Evolutionary conservation across 2,888 invertebrate genomes (phyloP).

Genomic region (Parnassius smintheus): DNA sequence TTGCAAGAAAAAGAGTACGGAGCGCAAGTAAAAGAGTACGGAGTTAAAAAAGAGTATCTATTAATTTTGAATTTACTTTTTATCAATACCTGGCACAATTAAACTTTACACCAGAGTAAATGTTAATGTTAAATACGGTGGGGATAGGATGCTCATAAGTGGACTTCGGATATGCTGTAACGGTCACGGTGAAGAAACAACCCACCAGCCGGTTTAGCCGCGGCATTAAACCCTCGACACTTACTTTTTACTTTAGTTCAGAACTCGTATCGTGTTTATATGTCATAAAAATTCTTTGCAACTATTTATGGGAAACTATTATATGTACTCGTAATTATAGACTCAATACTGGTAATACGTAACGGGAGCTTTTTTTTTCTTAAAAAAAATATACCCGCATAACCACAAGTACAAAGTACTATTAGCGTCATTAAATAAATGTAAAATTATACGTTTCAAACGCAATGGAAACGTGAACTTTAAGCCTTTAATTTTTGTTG

Average conservation of each 20-base stretch:
- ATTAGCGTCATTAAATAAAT: slow-evolving; percentile 38
- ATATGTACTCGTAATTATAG: slow-evolving; percentile 36
- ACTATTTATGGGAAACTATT: slow-evolving; percentile 37
- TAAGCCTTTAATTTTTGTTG: slow-evolving; percentile 11
- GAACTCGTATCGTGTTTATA: slow-evolving; percentile 35
- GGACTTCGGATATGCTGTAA: no score
- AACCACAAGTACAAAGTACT: slow-evolving; percentile 36
- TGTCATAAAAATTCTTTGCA: slow-evolving; percentile 37
- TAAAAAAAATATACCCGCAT: slow-evolving; percentile 33
- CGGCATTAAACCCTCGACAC: slow-evolving; percentile 15
- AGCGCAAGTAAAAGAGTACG: no score
- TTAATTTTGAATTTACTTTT: no score
- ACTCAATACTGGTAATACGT: slow-evolving; percentile 32
- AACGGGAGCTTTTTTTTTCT: slow-evolving; percentile 27
- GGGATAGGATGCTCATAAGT: no score
- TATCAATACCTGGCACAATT: no score
- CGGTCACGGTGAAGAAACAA: slow-evolving; percentile 1
- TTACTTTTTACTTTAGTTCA: slow-evolving; percentile 22
- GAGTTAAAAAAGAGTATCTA: no score
- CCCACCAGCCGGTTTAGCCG: slow-evolving; percentile 6
- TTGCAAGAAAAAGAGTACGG: no score
- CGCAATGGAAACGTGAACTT: slow-evolving; percentile 22
- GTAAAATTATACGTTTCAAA: slow-evolving; percentile 38
- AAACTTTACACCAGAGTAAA: no score
- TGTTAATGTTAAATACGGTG: no score